Base-by-base conservation (phyloP, 1,140 invertebrate species). In the Drosophila carrolli region DNA sequence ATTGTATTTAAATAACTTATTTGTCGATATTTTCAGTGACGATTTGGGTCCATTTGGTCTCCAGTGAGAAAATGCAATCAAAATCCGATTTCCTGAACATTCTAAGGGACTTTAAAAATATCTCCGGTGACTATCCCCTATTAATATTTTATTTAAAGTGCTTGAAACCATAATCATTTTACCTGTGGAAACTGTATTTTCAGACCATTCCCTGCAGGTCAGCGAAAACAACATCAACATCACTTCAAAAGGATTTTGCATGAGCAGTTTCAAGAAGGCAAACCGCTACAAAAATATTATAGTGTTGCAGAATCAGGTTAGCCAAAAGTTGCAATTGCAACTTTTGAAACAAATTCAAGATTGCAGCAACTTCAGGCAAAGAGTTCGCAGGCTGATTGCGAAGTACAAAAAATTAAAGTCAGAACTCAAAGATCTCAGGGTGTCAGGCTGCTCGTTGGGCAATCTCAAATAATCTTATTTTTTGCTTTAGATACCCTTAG, bases 331-430 rank as follows among this genome's bases (percentile, higher is more conserved):
- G 9, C 37, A 56, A 23, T 14, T 19, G 19, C 37, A 56, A 6
- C 9, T 41, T 2, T 5, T 56, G 8, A 8, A 41, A 27, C 13
- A 56, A 56, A 16, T 41, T 14, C 19, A 29, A 11, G n/a, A 41
- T 11, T 56, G 54, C 37, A 56, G 19, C 38, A 35, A 35, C 11
- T 46, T 48, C 5, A 59, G 29, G 4, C 43, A 59, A 4, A 35
- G 13, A 19, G 44, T 59, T 3, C 1, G 1, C 13, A 23, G 5
- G 11, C 29, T 59, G 7, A 19, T 48, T 35, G 8, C 2, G 2
- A 59, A 27, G 9, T 48, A 59, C 43, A 35, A 32, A 6, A 35
- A 44, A 13, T 1, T n/a, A 13, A 59, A 23, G 16, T 5, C 5
- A 16, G 29, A 35, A 5, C 0, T 35, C 0, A 19, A 23, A 14